These are phyloP conservation scores for Marronus borbonicus DNA, from an alignment of 2,888 invertebrate species.

Conservation along the genomic window DNA sequence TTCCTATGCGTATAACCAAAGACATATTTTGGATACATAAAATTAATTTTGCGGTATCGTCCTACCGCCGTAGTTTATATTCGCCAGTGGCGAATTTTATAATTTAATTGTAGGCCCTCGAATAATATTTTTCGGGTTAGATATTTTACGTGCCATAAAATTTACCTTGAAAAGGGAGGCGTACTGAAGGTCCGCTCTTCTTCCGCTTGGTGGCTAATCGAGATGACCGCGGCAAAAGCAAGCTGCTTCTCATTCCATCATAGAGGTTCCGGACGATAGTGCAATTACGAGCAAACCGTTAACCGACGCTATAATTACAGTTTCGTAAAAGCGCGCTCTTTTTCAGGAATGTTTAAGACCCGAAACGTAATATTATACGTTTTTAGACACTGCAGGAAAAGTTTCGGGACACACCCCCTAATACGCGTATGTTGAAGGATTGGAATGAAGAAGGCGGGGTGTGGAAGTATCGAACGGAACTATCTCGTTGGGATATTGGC, in stretches of 20 bases:
- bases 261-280: background rate
- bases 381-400: background rate
- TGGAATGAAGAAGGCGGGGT: background rate
- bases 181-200: background rate
- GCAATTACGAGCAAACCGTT: slow-evolving; percentile 7
- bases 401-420: slow-evolving; percentile 7
- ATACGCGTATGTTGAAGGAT: background rate
- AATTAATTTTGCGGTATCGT: background rate
- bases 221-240: slow-evolving; percentile 1
- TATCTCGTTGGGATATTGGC: slow-evolving; percentile 28
- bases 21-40: background rate
- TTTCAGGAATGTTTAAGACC: background rate
- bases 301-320: slow-evolving; percentile 7
- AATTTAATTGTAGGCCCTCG: slow-evolving; percentile 31
- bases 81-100: background rate
- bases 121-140: slow-evolving; percentile 31
- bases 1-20: no score
- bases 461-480: slow-evolving; percentile 22
- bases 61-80: background rate
- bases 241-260: background rate
- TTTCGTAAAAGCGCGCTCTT: background rate
- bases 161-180: slow-evolving; percentile 5
- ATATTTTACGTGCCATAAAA: slow-evolving; percentile 32
- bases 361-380: background rate
- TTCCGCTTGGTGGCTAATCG: slow-evolving; percentile 19